A percentile compares a stretch with the other conserved stretches of the same genome.
Conservation (phyloP, 1,140 invertebrate genomes). For the Pachyrhynchus sulphureomaculatus region DNA sequence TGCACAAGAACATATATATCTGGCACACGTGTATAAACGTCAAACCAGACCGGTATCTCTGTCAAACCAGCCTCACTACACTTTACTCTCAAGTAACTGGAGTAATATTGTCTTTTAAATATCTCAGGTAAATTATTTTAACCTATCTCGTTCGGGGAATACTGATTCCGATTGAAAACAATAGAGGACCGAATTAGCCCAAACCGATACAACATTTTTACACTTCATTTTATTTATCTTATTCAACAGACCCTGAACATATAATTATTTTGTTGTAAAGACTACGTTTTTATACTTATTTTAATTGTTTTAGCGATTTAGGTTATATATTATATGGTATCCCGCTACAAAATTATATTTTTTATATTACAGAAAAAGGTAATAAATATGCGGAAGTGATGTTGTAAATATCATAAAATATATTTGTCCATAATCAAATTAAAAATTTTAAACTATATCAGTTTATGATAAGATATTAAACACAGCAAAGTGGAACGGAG, state of each 20-base stretch:
- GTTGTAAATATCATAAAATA: too few species aligned
- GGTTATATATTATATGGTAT: too few species aligned
- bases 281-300: too few species aligned
- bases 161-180: conserved; percentile 19
- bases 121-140: conserved; percentile 20
- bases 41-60: neutral
- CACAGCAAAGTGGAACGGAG: too few species aligned
- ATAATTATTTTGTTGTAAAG: too few species aligned
- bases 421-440: too few species aligned
- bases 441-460: too few species aligned
- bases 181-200: conserved; percentile 16
- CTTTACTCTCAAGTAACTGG: conserved; percentile 10
- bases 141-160: conserved; percentile 19
- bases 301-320: too few species aligned
- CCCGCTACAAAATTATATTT: too few species aligned
- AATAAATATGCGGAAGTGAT: too few species aligned
- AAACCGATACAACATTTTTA: neutral
- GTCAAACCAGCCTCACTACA: conserved; percentile 4
- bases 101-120: conserved; percentile 31
- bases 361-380: too few species aligned
- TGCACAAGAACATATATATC: neutral
- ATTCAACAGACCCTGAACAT: neutral
- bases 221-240: neutral
- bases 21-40: neutral
- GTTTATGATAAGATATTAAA: too few species aligned